A percentile compares a stretch with the other conserved stretches of the same genome.
These are phyloP conservation scores for Thunnus thynnus DNA, from an alignment of 2,113 vertebrate species.

Conservation along the genomic window DNA sequence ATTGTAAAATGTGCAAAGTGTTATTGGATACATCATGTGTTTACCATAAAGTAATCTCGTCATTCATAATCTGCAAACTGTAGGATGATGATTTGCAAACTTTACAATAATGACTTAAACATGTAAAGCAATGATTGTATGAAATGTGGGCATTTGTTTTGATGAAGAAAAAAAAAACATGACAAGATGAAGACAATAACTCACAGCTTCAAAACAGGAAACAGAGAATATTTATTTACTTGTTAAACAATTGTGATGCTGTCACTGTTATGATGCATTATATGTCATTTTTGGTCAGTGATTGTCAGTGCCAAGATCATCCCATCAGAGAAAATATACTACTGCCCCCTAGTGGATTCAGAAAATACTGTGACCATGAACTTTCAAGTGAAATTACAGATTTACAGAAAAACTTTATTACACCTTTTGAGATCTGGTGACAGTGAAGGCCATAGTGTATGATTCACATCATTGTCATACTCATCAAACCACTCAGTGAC, in stretches of 20 bases:
- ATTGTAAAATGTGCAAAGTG: constrained; percentile 1
- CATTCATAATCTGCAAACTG: constrained; percentile 18
- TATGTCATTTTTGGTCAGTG: constrained; percentile 24
- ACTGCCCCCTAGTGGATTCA: constrained; percentile 72
- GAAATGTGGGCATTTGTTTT: constrained; percentile 11
- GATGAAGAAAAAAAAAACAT: neutral
- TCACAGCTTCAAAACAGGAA: constrained; percentile 22
- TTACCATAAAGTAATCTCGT: constrained; percentile 22
- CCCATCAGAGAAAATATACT: constrained; percentile 41
- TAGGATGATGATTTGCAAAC: neutral
- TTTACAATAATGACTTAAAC: constrained; percentile 24
- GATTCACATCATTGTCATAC: too few relatives aligned
- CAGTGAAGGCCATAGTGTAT: too few relatives aligned
- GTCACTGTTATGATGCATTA: constrained; percentile 32
- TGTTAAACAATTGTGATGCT: constrained; percentile 25
- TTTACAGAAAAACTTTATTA: too few relatives aligned
- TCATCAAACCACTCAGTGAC: too few relatives aligned
- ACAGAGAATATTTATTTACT: constrained; percentile 39
- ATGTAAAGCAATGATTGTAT: neutral
- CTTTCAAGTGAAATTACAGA: neutral
- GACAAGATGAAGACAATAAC: constrained; percentile 21
- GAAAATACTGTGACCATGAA: neutral
- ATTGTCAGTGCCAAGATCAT: constrained; percentile 14
- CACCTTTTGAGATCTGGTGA: too few relatives aligned
- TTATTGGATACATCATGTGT: constrained; percentile 5